phyloP scores from a whole-genome alignment of 2,888 invertebrate species.

The Tubulanus polymorphus region DNA sequence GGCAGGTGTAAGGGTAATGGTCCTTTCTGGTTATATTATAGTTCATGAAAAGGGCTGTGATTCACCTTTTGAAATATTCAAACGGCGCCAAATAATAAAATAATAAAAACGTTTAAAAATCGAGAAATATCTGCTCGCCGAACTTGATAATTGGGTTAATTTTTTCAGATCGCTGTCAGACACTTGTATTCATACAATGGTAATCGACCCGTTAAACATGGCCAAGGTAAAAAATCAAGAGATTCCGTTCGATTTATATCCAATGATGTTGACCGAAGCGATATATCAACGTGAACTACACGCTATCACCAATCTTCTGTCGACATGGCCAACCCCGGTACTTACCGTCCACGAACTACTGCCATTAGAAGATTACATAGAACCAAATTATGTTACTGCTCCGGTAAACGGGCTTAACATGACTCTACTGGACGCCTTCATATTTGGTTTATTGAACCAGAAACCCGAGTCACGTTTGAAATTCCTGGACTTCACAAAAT shows the following conservation, averaged over 20 bases:
- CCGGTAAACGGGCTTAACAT: slow-evolving; percentile 29
- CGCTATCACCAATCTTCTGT: slow-evolving; percentile 34
- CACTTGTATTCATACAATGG: slow-evolving; percentile 30
- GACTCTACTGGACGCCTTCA: slow-evolving; percentile 34
- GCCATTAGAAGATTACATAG: slow-evolving; percentile 33
- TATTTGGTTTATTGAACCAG: slow-evolving; percentile 36
- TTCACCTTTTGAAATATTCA: too few relatives aligned
- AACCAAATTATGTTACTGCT: slow-evolving; percentile 31
- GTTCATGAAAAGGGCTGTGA: too few relatives aligned
- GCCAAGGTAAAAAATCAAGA: slow-evolving; percentile 18
- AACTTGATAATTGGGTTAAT: too few relatives aligned
- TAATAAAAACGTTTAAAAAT: too few relatives aligned
- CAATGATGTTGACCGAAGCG: slow-evolving; percentile 34
- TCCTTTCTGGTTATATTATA: too few relatives aligned
- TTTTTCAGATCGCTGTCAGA: slow-evolving; percentile 29
- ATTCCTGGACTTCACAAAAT: slow-evolving; percentile 36
- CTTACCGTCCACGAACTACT: slow-evolving; percentile 32
- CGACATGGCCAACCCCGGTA: slow-evolving; percentile 34
- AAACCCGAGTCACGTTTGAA: slow-evolving; percentile 29
- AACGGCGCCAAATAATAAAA: too few relatives aligned
- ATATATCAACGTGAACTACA: slow-evolving; percentile 36
- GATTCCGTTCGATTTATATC: slow-evolving; percentile 35
- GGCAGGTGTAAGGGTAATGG: not conserved
- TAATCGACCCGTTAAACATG: slow-evolving; percentile 23
- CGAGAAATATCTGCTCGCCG: too few relatives aligned